Percentiles rank a stretch among this genome's conserved stretches.
phyloP scores from a whole-genome alignment of 2,888 invertebrate species.

The Himalopsyche anomala region DNA sequence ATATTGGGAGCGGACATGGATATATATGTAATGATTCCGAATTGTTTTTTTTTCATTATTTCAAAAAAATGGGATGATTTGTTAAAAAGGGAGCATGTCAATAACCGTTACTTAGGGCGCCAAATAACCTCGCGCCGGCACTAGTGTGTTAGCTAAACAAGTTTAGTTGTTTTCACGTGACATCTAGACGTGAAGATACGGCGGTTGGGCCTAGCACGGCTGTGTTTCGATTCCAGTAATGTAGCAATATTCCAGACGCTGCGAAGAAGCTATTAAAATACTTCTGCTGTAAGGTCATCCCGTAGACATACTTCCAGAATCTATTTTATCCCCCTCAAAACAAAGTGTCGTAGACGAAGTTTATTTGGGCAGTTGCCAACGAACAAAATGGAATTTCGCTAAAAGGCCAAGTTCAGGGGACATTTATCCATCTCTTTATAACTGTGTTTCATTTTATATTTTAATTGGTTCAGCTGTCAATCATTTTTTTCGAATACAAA shows the following conservation, averaged over 20 bases:
- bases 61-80: too few relatives aligned
- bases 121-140: too few relatives aligned
- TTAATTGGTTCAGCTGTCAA: not conserved
- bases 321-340: not conserved
- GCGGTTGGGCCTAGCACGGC: too few relatives aligned
- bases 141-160: too few relatives aligned
- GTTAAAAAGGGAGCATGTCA: too few relatives aligned
- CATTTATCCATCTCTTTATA: not conserved
- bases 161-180: too few relatives aligned
- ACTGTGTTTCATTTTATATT: not conserved
- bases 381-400: not conserved
- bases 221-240: too few relatives aligned
- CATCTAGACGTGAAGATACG: too few relatives aligned
- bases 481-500: not conserved
- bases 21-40: too few relatives aligned
- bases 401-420: constrained; percentile 19
- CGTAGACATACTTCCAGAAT: constrained; percentile 6
- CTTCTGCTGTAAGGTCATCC: not conserved
- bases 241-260: not conserved
- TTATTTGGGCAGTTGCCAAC: constrained; percentile 18
- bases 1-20: too few relatives aligned
- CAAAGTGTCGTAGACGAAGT: constrained; percentile 6
- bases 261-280: not conserved
- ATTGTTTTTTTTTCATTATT: too few relatives aligned
- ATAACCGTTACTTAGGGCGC: too few relatives aligned